A percentile compares a stretch with the other conserved stretches of the same genome.
phyloP scores from a whole-genome alignment of 2,888 invertebrate genomes.

The Agapostemon virescens region DNA sequence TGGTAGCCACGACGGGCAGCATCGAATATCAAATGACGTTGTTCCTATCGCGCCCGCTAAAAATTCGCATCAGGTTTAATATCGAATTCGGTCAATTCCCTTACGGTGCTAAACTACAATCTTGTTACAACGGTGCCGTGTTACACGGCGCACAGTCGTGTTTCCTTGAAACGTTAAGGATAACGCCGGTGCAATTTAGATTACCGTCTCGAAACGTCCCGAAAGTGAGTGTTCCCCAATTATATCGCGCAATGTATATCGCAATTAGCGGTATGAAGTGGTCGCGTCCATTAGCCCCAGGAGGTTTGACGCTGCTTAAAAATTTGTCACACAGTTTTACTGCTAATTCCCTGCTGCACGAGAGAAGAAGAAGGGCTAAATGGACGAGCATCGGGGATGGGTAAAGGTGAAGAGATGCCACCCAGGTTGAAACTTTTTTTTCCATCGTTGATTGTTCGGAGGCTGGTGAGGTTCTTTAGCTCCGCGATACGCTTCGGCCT shows the following conservation, averaged over 20 bases:
- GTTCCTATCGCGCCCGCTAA: no score
- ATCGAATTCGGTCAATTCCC: no score
- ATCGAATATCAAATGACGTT: no score
- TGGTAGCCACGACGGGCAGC: no score
- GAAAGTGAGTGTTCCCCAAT: slow-evolving; percentile 24
- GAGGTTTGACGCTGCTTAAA: slow-evolving; percentile 36
- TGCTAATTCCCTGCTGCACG: slow-evolving; percentile 47
- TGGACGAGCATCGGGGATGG: slow-evolving; percentile 20
- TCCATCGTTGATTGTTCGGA: slow-evolving; percentile 72
- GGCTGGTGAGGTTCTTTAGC: slow-evolving; percentile 47
- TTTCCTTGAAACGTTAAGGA: not conserved
- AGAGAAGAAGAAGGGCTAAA: not conserved
- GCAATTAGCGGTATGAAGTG: slow-evolving; percentile 20
- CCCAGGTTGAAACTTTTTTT: slow-evolving; percentile 68
- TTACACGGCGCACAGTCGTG: not conserved
- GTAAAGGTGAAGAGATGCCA: slow-evolving; percentile 65
- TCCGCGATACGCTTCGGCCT: slow-evolving; percentile 52
- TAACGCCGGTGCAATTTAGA: not conserved
- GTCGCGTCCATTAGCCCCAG: slow-evolving; percentile 24
- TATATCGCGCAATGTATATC: slow-evolving; percentile 20
- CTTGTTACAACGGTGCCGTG: not conserved
- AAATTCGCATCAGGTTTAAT: no score
- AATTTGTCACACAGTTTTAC: slow-evolving; percentile 46
- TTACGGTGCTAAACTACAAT: no score
- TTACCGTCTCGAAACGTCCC: not conserved